Evolutionary conservation across 2,113 vertebrate genomes (phyloP).

Genomic region (Electrona antarctica): DNA sequence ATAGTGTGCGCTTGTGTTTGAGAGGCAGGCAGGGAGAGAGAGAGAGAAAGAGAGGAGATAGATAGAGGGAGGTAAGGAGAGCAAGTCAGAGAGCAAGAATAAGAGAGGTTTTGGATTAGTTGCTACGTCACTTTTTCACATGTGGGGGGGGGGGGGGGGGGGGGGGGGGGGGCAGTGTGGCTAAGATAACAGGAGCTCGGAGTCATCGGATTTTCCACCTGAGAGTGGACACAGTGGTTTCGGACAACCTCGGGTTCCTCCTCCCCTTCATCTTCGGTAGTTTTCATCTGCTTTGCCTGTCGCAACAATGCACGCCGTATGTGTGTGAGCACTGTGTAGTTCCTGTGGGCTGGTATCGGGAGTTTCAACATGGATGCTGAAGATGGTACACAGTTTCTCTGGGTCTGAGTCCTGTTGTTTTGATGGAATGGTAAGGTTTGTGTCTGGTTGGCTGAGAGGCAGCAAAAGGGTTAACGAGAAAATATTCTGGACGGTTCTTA

Average conservation of each 20-base stretch:
- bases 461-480: conserved; percentile 82
- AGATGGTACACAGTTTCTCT: conserved; percentile 77
- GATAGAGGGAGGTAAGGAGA: conserved; percentile 61
- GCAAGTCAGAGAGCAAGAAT: conserved; percentile 44
- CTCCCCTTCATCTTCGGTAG: conserved; percentile 69
- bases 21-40: conserved; percentile 49
- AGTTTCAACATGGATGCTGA: conserved; percentile 83
- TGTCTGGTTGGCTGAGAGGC: conserved; percentile 65
- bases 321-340: conserved; percentile 58
- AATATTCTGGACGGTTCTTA: conserved; percentile 89
- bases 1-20: conserved; percentile 77
- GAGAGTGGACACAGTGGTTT: conserved; percentile 66
- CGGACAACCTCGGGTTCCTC: conserved; percentile 62
- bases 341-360: conserved; percentile 69
- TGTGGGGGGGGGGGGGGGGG: conserved; percentile 62
- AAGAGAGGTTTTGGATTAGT: conserved; percentile 79
- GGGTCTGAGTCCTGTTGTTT: conserved; percentile 50
- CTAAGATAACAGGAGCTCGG: conserved; percentile 76
- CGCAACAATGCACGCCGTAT: conserved; percentile 40
- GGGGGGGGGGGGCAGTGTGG: conserved; percentile 74
- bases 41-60: conserved; percentile 40
- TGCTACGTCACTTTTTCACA: conserved; percentile 87
- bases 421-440: conserved; percentile 51
- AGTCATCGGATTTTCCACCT: conserved; percentile 75
- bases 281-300: conserved; percentile 65